A percentile compares a stretch with the other conserved stretches of the same genome.
These are phyloP conservation scores for Oncopodura yosiiana DNA, from an alignment of 1,140 invertebrate species.

Conservation along the genomic window DNA sequence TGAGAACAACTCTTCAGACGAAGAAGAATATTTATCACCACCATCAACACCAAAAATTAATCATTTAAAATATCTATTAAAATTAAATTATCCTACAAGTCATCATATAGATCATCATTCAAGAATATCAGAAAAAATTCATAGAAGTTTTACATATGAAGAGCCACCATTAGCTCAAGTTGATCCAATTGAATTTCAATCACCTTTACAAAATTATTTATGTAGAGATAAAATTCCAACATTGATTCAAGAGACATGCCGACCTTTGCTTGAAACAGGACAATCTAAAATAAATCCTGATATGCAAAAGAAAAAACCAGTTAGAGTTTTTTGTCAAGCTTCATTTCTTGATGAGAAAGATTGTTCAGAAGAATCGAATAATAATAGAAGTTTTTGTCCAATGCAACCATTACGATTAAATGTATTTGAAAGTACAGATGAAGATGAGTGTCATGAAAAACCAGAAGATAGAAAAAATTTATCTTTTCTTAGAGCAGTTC, in stretches of 20 bases:
- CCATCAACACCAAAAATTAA: slow-evolving; percentile 20
- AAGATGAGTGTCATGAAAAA: slow-evolving; percentile 10
- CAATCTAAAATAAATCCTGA: background rate
- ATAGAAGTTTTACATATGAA: slow-evolving; percentile 9
- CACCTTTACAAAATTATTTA: background rate
- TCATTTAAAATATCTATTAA: slow-evolving; percentile 26
- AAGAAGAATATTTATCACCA: slow-evolving; percentile 24
- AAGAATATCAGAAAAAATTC: slow-evolving; percentile 27
- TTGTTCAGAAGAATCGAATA: background rate
- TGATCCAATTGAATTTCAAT: background rate
- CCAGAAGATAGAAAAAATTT: background rate
- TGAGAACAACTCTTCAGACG: background rate
- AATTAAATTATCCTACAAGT: slow-evolving; percentile 21
- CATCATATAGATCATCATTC: slow-evolving; percentile 23
- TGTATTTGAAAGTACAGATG: slow-evolving; percentile 20
- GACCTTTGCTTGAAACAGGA: background rate
- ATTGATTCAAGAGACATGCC: too few species aligned
- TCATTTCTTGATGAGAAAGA: background rate
- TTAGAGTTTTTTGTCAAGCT: background rate
- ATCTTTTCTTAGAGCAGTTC: background rate
- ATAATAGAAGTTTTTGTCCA: slow-evolving; percentile 1
- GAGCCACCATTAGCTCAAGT: background rate
- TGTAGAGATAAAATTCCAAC: background rate
- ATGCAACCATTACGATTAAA: background rate
- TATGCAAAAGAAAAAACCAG: background rate